A percentile compares a stretch with the other conserved stretches of the same genome.
These are phyloP conservation scores for Urocolius indicus DNA, from an alignment of 2,113 vertebrate genomes.

Conservation along the genomic window DNA sequence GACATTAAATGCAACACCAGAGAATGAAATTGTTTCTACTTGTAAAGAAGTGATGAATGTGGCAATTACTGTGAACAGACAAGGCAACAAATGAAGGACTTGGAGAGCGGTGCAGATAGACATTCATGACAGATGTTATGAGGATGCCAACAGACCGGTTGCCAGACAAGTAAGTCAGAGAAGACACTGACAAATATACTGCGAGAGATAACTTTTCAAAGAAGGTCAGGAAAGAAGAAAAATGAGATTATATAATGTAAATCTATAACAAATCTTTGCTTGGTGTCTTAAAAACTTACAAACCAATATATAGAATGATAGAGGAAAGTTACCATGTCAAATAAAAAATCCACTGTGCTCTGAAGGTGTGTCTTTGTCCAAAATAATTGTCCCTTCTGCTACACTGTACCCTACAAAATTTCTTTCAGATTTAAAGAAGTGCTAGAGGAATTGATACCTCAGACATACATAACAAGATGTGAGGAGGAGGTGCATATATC, in stretches of 20 bases:
- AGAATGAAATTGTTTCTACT: conserved; percentile 57
- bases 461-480: neutral
- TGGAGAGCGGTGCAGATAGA: conserved; percentile 55
- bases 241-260: conserved; percentile 51
- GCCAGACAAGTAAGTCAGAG: conserved; percentile 60
- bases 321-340: neutral
- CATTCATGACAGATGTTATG: conserved; percentile 72
- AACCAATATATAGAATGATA: neutral
- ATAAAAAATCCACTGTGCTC: neutral
- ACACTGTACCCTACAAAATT: neutral
- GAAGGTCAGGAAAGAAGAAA: conserved; percentile 63
- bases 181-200: conserved; percentile 71
- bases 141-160: conserved; percentile 54
- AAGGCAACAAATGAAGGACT: conserved; percentile 72
- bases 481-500: accelerated
- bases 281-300: conserved; percentile 21
- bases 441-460: neutral
- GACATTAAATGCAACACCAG: conserved; percentile 48
- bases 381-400: neutral
- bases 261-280: neutral
- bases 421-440: neutral
- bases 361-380: neutral
- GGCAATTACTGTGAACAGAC: conserved; percentile 71
- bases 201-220: conserved; percentile 49
- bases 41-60: conserved; percentile 73